Base-by-base conservation (phyloP, 2,797 vertebrate species). In the Tolypeutes matacus region DNA sequence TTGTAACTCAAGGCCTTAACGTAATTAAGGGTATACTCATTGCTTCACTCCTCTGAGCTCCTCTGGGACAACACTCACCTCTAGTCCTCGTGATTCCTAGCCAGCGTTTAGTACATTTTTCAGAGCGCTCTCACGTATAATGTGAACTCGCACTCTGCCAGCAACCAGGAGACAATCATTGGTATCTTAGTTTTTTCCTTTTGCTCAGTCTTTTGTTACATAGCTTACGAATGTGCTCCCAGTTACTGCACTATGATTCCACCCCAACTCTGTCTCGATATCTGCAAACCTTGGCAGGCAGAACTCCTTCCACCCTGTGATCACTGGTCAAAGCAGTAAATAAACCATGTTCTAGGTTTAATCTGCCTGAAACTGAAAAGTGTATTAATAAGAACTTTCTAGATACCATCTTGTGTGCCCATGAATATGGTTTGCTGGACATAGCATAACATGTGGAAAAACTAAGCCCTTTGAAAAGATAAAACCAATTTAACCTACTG, bases 361-460 rank as follows among this genome's bases (percentile, higher is more conserved):
- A 25, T 76, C 34, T 73, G 20, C 31, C 20, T n/a, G 5, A 18
- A 94, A 91, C 60, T 86, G 2, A 86, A 83, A 82, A 56, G n/a
- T 70, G 70, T 89, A 17, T 70, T 86, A 88, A 67, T 60, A 89
- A 58, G 25, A 53, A 64, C 91, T 73, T 51, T 88, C 65, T 89
- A 69, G 42, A 34, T 84, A 25, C 56, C 58, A 29, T 80, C 21
- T 60, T 46, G 1, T 65, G 10, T 62, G 15, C 25, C 31, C 53
- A 23, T 65, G 89, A 56, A 85, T 78, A 31, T 36, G 5, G 3
- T 62, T 95, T 76, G 27, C 89, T 93, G 25, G n/a, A 51, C 60
- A 92, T 29, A 75, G 17, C 82, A 72, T 75, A 27, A 21, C 51
- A 62, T 2, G 1, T 10, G 39, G 49, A 34, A 95, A 89, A 89